Percentiles rank a stretch among this genome's conserved stretches.
These are phyloP conservation scores for Cryptoblepharus egeriae DNA, from an alignment of 2,797 vertebrate species.

Conservation along the genomic window DNA sequence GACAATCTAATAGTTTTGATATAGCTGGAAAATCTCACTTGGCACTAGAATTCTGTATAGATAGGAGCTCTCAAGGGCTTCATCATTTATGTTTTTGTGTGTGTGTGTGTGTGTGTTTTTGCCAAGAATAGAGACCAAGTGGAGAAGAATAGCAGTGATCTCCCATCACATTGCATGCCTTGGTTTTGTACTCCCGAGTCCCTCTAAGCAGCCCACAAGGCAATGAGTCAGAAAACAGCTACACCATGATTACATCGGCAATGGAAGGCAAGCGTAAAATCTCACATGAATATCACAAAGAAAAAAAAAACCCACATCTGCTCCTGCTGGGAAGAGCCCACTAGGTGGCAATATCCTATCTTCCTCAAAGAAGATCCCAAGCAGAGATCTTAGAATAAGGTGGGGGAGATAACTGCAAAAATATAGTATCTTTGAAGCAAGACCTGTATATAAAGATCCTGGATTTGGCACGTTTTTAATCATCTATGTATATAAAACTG, in stretches of 20 bases:
- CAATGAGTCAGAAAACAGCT: conserved; percentile 17
- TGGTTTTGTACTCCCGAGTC: background rate
- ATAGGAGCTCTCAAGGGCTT: background rate
- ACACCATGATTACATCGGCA: background rate
- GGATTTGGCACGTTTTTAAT: background rate
- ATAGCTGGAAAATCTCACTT: background rate
- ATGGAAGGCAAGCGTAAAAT: background rate
- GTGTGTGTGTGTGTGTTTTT: background rate
- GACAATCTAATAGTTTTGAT: background rate
- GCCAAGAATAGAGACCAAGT: background rate
- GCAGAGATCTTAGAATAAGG: no score
- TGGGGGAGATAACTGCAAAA: background rate
- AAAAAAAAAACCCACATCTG: background rate
- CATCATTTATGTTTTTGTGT: background rate
- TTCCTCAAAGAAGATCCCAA: background rate
- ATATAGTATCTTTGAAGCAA: background rate
- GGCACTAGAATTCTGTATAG: background rate
- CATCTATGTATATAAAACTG: no score
- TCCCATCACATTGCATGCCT: background rate
- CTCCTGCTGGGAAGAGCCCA: background rate
- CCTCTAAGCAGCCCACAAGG: background rate
- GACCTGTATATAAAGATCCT: background rate
- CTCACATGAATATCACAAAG: background rate
- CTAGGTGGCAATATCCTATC: conserved; percentile 6
- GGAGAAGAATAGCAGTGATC: background rate